phyloP scores from a whole-genome alignment of 2,797 vertebrate genomes.

The Columba guinea region DNA sequence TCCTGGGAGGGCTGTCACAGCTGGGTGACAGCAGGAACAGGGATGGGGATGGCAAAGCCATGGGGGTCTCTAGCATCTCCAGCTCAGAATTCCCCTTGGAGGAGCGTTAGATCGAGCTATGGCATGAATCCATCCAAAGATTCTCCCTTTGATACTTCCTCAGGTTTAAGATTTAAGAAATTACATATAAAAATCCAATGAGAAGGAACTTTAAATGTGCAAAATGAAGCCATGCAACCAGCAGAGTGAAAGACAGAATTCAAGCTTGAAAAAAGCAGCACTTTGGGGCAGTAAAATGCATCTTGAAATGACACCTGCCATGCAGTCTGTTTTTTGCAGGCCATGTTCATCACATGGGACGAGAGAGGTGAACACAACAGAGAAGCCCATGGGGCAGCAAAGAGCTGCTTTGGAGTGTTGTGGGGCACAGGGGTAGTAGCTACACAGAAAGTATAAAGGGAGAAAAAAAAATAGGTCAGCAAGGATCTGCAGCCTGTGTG shows the following conservation, averaged over 20 bases:
- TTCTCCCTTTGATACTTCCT: not conserved
- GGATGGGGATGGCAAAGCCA: not conserved
- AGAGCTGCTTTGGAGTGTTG: not conserved
- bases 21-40: not conserved
- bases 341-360: fast-evolving
- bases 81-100: not conserved
- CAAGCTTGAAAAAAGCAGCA: not conserved
- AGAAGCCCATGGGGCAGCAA: not conserved
- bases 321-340: not conserved
- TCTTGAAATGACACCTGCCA: not conserved
- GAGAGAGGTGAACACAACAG: not conserved
- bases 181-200: not conserved
- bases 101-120: not conserved
- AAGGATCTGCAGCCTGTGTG: not conserved
- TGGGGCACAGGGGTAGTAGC: not conserved
- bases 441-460: not conserved
- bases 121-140: not conserved
- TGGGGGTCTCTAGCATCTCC: not conserved
- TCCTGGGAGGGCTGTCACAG: not conserved
- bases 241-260: not conserved
- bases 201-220: not conserved
- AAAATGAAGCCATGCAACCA: not conserved
- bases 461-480: not conserved
- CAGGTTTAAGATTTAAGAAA: not conserved
- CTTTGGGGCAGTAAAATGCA: not conserved